Base-by-base conservation (phyloP, 2,113 vertebrate genomes). In the Pionites leucogaster region DNA sequence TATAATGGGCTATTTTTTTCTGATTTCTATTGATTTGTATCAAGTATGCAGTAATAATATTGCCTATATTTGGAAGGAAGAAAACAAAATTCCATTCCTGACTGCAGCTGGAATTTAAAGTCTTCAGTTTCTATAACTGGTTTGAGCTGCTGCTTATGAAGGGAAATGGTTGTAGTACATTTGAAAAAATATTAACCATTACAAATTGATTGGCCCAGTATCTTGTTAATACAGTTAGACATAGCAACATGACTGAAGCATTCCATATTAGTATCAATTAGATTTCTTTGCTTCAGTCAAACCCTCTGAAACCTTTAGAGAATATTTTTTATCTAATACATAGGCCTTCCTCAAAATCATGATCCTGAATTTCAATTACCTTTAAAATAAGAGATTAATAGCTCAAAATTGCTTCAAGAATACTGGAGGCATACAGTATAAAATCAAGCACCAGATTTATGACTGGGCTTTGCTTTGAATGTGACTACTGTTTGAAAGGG, bases 141-240 rank as follows among this genome's bases (percentile, higher is more conserved):
- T 67, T 69, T 63, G 28, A 90, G 53, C 44, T 53, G n/a, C 24
- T 57, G 18, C 8, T 83, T 17, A 49, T 82, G 17, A 91, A 90
- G 22, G 57, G 49, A 77, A 90, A 88, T 69, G 15, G 5, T 33
- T 90, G n/a, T 46, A 82, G 69, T 25, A 31, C 13, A 29, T 90
- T 77, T 81, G 17, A 41, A 77, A 86, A 85, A 90, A 81, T 84
- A 83, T 59, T 70, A 92, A 70, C 49, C 31, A 19, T 67, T 88
- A 15, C 19, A 50, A 83, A 93, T 31, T 88, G 35, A 80, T 62
- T 83, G 33, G 33, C 74, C 35, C 29, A 29, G 28, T 57, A 52
- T 71, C 33, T 86, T 80, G 27, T 9, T 93, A 63, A 83, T 88
- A 46, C 27, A 60, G 55, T 59, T 65, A 63, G 31, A 72, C 27